Base-by-base conservation (phyloP, 2,113 vertebrate genomes). In the Eleginops maclovinus region DNA sequence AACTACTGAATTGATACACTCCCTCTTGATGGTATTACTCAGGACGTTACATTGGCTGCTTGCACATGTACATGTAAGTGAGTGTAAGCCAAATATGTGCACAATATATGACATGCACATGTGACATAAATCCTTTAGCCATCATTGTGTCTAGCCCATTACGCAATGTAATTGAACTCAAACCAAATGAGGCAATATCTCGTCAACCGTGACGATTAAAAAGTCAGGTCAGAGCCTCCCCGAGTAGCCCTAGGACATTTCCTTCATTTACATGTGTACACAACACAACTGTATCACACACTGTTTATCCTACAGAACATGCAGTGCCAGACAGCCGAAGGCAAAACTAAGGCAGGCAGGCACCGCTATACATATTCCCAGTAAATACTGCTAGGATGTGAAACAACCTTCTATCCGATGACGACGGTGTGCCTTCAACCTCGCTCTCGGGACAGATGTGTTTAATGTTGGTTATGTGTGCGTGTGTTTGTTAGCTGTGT, bases 381-480 rank as follows among this genome's bases (percentile, higher is more conserved):
- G 66, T 80, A 86, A 91, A 91, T 80, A 79, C 75, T 2, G 40
- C 54, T 72, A 72, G 41, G 49, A 75, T 79, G 60, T 64, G 63
- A 61, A 73, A 77, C 46, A 24, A 47, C 62, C 28, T 47, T 83
- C 55, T 64, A 61, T 84, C 54, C 19, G 58, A 36, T 68, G 60
- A 77, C 22, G 60, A 77, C 22, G n/a, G 61, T 36, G 73, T 46
- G 80, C 88, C 75, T 58, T 67, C 19, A 85, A 80, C 79, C 75
- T 72, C 2, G 75, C 85, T 83, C 53, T 64, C 9, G 54, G 76
- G 60, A 67, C 61, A 63, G 79, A 87, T 74, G 19, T 68, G 84
- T 88, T 77, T 82, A 82, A 76, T 84, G 80, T 76, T 65, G 78
- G 79, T 77, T 85, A 54, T 77, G 75, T 43, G n/a, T 79, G 84